A percentile compares a stretch with the other conserved stretches of the same genome.
These are phyloP conservation scores for Oncorhynchus nerka DNA, from an alignment of 2,113 vertebrate species.

Conservation along the genomic window DNA sequence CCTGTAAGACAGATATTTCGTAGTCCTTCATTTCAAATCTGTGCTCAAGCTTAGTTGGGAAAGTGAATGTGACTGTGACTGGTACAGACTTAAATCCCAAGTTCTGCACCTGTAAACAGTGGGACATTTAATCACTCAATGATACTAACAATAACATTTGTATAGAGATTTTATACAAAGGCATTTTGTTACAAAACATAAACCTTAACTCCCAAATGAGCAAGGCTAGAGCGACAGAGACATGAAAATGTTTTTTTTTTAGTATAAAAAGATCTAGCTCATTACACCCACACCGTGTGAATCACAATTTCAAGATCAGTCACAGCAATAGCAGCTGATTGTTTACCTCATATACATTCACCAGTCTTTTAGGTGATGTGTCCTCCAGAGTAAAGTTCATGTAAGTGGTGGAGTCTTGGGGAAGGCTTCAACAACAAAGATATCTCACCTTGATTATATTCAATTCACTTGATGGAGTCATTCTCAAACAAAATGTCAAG, in stretches of 20 bases:
- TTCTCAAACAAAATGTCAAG: not conserved
- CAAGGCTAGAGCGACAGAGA: not conserved
- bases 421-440: constrained; percentile 36
- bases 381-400: constrained; percentile 66
- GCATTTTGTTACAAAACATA: constrained; percentile 34
- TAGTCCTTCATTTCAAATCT: constrained; percentile 53
- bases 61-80: constrained; percentile 47
- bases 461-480: not conserved
- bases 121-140: too few relatives aligned
- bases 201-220: not conserved
- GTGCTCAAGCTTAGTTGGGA: constrained; percentile 51
- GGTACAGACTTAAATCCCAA: constrained; percentile 56
- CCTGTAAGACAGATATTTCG: constrained; percentile 37
- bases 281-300: not conserved
- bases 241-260: too few relatives aligned
- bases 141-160: too few relatives aligned
- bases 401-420: constrained; percentile 40
- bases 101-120: too few relatives aligned
- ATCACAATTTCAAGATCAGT: not conserved
- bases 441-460: not conserved
- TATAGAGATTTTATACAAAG: too few relatives aligned
- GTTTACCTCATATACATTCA: constrained; percentile 50
- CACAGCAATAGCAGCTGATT: not conserved
- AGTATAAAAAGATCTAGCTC: too few relatives aligned
- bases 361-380: constrained; percentile 33